A percentile compares a stretch with the other conserved stretches of the same genome.
These are phyloP conservation scores for Syngnathoides biaculeatus DNA, from an alignment of 2,113 vertebrate genomes.

Conservation along the genomic window DNA sequence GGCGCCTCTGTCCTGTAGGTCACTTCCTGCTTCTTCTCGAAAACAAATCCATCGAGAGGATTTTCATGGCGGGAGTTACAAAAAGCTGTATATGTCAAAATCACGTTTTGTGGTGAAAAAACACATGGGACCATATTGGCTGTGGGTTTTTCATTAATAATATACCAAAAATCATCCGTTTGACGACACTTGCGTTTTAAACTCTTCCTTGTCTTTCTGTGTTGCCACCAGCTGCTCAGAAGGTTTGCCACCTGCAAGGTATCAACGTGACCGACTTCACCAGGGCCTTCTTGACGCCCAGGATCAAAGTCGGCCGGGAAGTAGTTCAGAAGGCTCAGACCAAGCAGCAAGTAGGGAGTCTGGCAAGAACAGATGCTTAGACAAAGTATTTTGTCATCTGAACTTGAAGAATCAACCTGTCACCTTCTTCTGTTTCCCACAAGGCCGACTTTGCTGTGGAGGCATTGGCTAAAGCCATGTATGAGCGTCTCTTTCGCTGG, in stretches of 20 bases:
- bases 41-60: no score
- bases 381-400: neutral
- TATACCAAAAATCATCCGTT: no score
- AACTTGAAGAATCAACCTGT: neutral
- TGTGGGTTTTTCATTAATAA: no score
- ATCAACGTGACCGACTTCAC: constrained; percentile 95
- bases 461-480: constrained; percentile 92
- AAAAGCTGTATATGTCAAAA: no score
- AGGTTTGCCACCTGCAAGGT: constrained; percentile 91
- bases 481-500: constrained; percentile 92
- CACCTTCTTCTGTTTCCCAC: neutral
- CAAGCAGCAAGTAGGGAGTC: constrained; percentile 85
- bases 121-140: no score
- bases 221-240: constrained; percentile 83
- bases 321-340: constrained; percentile 97
- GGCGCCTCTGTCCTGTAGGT: no score
- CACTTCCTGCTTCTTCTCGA: no score
- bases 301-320: constrained; percentile 93
- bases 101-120: no score
- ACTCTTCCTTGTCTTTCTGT: neutral
- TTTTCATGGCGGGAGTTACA: no score
- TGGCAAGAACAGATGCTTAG: neutral
- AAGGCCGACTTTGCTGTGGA: constrained; percentile 92
- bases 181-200: no score
- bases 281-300: constrained; percentile 85